Base-by-base conservation (phyloP, 2,888 invertebrate species). In the Netelia fuscicornis region DNA sequence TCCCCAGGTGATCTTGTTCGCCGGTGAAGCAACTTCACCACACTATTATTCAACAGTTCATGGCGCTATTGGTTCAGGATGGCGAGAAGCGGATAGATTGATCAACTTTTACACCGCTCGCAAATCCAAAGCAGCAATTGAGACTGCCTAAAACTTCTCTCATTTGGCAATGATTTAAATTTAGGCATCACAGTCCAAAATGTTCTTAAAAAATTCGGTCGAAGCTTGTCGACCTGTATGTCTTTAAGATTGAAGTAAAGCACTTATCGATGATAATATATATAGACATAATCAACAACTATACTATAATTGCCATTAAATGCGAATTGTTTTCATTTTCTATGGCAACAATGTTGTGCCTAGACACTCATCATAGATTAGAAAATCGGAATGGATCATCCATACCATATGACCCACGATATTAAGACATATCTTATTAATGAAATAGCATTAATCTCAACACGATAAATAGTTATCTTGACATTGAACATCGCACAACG, bases 11-110 rank as follows among this genome's bases (percentile, higher is more conserved):
- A 91, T 96, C 0, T 95, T 95, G 88, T 96, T 96, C 90, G 96
- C 95, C 0, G 96, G 96, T 0, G 96, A 96, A 90, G 96, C 96
- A 0, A 95, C 96, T 0, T 95, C 95, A 2, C 93, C 94, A 20
- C 94, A 95, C 76, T 94, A 94, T 87, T 96, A 95, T 89, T 95
- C 95, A 0, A 95, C 96, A 0, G 96, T 96, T 0, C 96, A 97
- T 86, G 97, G 97, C 0, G 97, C 97, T 0, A 93, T 96, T 0
- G 96, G 96, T 87, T 94, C 96, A 13, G 97, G 97, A 0, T 96
- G 95, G 93, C 95, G 97, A 30, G 97, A 97, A 91, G 97, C 97
- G 0, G 94, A 96, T 9, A 94, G 96, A 86, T 90, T 96, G 20
- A 88, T 92, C 23, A 85, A 88, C 42, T 42, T 68, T 10, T 77